Evolutionary conservation across 2,888 invertebrate species (phyloP), one percentile per base, ranked within the genome.

Genomic region (Pandemis cinnamomeana): DNA sequence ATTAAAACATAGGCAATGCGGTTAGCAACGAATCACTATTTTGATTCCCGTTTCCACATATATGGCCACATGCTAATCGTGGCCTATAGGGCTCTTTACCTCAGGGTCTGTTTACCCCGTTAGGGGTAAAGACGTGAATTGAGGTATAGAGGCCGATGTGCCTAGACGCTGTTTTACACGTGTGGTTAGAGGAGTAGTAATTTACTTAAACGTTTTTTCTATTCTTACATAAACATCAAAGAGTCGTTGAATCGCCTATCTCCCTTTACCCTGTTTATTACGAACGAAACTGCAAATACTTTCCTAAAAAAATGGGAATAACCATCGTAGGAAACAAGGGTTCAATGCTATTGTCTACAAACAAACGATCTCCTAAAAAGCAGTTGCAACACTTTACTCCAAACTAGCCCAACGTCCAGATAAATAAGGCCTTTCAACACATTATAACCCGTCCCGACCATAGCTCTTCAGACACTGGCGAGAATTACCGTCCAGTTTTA

Each of bases 361-460:
- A 73, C 72, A 69, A 73, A 73, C 69, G 69, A 64, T 41, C 41
- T 72, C 68, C 72, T 68, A 51, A 73, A 72, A 69, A 64, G 60
- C 69, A 64, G 53, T 63, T 46, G 58, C 58, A 48, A 64, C 62
- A 68, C 72, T 63, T 41, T 68, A 58, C 58, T 64, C 53, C 20
- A 46, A 67, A 46, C 67, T 36, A 68, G 46, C 53, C 10, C 20
- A 62, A 68, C 53, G n/a, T 6, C 58, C 63, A 73, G 41, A 72
- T 72, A 72, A 64, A 73, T 51, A 64, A 48, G 69, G 64, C 58
- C 72, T 69, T 64, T 64, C 64, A 36, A 5, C 72, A 53, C 63
- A 51, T 64, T 60, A 60, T 55, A n/a, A 48, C 27, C 13, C 5
- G 5, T 8, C 58, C 27, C n/a, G 42, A 13, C 48, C 55, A 44